Evolutionary conservation across 2,888 invertebrate genomes (phyloP).

Genomic region (Danaus chrysippus): DNA sequence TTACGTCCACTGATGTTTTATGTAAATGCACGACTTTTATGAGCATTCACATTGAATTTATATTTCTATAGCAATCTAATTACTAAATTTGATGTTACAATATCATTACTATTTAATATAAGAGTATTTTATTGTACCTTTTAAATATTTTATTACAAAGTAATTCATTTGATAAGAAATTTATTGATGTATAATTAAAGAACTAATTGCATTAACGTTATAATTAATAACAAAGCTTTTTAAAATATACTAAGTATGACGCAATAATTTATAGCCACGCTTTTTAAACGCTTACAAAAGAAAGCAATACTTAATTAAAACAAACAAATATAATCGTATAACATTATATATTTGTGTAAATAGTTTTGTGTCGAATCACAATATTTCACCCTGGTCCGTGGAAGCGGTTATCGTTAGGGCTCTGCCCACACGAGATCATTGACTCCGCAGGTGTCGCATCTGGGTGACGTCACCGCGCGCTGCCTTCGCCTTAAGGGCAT

Average conservation of each 20-base stretch:
- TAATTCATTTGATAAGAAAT: too few species aligned
- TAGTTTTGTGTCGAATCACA: conserved; percentile 18
- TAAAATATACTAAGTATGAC: too few species aligned
- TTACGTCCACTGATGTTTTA: conserved; percentile 14
- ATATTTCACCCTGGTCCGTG: conserved; percentile 20
- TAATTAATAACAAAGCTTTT: too few species aligned
- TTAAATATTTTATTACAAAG: too few species aligned
- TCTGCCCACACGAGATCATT: conserved; percentile 44
- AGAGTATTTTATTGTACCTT: too few species aligned
- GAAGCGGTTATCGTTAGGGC: conserved; percentile 12
- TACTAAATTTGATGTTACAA: conserved; percentile 20
- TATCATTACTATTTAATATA: conserved; percentile 7
- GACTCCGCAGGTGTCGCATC: conserved; percentile 53
- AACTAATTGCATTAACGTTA: too few species aligned
- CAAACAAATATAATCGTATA: conserved; percentile 8
- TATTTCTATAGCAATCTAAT: conserved; percentile 16
- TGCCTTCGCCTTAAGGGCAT: conserved; percentile 44
- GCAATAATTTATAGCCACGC: too few species aligned
- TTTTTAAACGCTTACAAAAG: too few species aligned
- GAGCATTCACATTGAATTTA: conserved; percentile 19
- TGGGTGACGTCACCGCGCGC: conserved; percentile 49
- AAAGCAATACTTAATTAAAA: background rate
- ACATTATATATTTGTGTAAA: conserved; percentile 3
- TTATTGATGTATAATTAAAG: too few species aligned
- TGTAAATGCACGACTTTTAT: conserved; percentile 24